These are phyloP conservation scores for Lumbricus terrestris DNA, from an alignment of 2,888 invertebrate genomes.

Conservation along the genomic window DNA sequence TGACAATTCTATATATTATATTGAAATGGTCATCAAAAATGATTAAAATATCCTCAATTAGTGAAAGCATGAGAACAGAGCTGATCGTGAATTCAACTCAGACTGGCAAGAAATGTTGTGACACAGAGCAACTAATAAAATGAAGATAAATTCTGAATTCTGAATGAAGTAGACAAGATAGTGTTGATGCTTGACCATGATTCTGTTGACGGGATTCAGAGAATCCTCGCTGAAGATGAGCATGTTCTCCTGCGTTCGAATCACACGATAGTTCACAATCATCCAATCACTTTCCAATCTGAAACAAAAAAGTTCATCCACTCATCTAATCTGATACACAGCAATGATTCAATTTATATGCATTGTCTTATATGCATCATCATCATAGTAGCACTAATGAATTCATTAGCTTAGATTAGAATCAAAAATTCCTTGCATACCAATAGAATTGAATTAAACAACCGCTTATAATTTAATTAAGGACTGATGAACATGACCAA, in stretches of 20 bases:
- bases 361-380: too few relatives aligned
- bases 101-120: too few relatives aligned
- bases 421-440: neutral
- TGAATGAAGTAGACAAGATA: too few relatives aligned
- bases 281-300: neutral
- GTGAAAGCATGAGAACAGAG: too few relatives aligned
- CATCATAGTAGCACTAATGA: neutral
- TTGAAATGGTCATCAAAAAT: too few relatives aligned
- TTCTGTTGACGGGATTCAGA: slow-evolving; percentile 72
- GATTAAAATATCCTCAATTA: too few relatives aligned
- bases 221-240: slow-evolving; percentile 80
- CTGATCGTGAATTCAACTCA: too few relatives aligned
- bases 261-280: slow-evolving; percentile 25
- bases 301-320: neutral
- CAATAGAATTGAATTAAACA: too few relatives aligned
- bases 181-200: slow-evolving; percentile 62
- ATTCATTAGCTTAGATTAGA: neutral
- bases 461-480: neutral
- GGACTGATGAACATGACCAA: neutral
- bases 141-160: too few relatives aligned
- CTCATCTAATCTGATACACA: neutral
- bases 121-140: neutral
- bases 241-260: slow-evolving; percentile 73
- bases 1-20: too few relatives aligned
- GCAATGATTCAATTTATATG: too few relatives aligned